Evolutionary conservation across 2,113 vertebrate species (phyloP).

Genomic region (Ptilonorhynchus violaceus): DNA sequence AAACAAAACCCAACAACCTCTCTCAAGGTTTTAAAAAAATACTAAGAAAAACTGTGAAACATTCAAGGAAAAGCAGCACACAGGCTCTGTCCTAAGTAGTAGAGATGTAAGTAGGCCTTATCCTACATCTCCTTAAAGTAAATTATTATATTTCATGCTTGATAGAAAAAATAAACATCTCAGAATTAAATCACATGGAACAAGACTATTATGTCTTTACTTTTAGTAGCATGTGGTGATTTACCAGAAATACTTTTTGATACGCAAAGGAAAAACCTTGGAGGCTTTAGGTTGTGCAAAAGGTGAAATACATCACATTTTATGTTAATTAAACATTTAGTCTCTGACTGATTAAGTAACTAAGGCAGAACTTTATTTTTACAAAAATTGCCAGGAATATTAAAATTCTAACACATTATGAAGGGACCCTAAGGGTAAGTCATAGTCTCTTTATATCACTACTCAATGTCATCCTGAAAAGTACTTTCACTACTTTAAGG

Average conservation of each 20-base stretch:
- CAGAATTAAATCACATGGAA: not conserved
- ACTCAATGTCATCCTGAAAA: not conserved
- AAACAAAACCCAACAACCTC: fast-evolving
- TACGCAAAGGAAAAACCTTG: not conserved
- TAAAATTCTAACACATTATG: not conserved
- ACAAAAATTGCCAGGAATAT: not conserved
- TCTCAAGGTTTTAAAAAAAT: fast-evolving
- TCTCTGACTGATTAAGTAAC: not conserved
- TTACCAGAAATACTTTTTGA: not conserved
- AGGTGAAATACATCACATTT: not conserved
- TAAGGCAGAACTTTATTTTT: not conserved
- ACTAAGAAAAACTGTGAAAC: not conserved
- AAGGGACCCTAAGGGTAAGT: not conserved
- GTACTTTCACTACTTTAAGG: not conserved
- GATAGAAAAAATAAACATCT: not conserved
- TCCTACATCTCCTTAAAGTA: not conserved
- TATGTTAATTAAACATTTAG: not conserved
- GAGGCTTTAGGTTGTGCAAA: not conserved
- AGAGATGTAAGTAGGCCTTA: not conserved
- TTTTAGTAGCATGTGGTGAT: not conserved
- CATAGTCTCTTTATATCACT: not conserved
- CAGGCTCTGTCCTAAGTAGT: not conserved
- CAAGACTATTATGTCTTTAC: not conserved
- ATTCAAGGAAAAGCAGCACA: not conserved
- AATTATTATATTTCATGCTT: not conserved